A percentile compares a stretch with the other conserved stretches of the same genome.
These are phyloP conservation scores for Sceloporus undulatus DNA, from an alignment of 2,113 vertebrate genomes.

Conservation along the genomic window DNA sequence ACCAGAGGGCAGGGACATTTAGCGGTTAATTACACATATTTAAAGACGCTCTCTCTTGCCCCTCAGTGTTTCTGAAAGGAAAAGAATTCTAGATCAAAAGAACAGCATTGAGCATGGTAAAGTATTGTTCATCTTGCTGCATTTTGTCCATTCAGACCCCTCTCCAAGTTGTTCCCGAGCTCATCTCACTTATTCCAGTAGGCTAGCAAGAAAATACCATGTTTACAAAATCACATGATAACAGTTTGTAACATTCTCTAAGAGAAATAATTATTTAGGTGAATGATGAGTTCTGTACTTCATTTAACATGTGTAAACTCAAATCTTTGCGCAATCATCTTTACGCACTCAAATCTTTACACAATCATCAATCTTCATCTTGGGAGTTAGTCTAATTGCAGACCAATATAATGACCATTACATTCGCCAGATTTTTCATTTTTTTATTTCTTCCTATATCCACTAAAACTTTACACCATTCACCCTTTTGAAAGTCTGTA, in stretches of 20 bases:
- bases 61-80: slow-evolving; percentile 33
- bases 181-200: neutral
- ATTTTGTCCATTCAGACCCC: slow-evolving; percentile 26
- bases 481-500: too few species aligned
- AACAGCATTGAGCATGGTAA: neutral
- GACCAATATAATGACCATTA: too few species aligned
- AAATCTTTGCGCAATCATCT: too few species aligned
- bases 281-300: neutral
- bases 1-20: slow-evolving; percentile 21
- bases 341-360: too few species aligned
- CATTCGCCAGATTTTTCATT: too few species aligned
- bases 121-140: slow-evolving; percentile 38
- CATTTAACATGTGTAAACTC: too few species aligned
- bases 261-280: neutral
- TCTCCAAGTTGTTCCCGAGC: slow-evolving; percentile 33
- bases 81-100: slow-evolving; percentile 23
- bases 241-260: neutral
- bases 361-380: too few species aligned
- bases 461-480: too few species aligned
- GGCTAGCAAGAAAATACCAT: neutral
- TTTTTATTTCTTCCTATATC: too few species aligned
- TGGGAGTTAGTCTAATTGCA: too few species aligned
- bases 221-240: neutral
- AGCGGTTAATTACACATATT: slow-evolving; percentile 43
- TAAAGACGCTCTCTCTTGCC: slow-evolving; percentile 42